Base-by-base conservation (phyloP, 1,140 invertebrate genomes). In the Neoseiulus cucumeris region DNA sequence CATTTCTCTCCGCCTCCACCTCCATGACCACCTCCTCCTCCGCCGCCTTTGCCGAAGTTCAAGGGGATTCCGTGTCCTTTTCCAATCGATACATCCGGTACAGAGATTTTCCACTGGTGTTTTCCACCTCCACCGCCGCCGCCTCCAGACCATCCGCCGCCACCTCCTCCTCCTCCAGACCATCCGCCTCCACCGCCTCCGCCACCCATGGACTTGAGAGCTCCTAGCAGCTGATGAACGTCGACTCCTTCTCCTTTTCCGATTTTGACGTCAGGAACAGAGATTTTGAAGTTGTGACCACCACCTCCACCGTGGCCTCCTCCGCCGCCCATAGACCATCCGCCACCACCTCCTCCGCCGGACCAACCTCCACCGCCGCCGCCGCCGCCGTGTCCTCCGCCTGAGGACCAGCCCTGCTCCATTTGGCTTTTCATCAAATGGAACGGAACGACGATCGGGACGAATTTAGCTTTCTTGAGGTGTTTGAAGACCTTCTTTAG, bases 401-500 rank as follows among this genome's bases (percentile, higher is more conserved):
- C 51, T 14, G 51, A 59, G 2, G 14, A 25, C 51, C 51, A 59
- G 9, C 51, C 51, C 9, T 59, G 25, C 9, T 59, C 51, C 51
- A 59, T 59, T 59, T 59, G 51, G 22, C 51, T 59, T 25, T 59
- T 59, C 51, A 59, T 59, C 17, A 59, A 25, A 59, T 59, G 51
- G 22, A 59, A 59, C 17, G 51, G 51, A 59, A 59, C 51, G 22
- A 59, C 51, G 22, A 59, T 59, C 22, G 51, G 51, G 6, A 59
- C 51, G 22, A 59, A 59, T 59, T 59, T 59, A 2, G 51, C 51
- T 20, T 59, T 59, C 9, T 59, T 59, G 1, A 59, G 22, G 22
- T 12, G 14, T 20, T 59, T 59, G 33, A 59, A 59, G 9, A 59
- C 51, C 22, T 59, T 59, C 9, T 59, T 59, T 12, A 59, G 22